Evolutionary conservation across 2,113 vertebrate species (phyloP).

Genomic region (Phodopus roborovskii): DNA sequence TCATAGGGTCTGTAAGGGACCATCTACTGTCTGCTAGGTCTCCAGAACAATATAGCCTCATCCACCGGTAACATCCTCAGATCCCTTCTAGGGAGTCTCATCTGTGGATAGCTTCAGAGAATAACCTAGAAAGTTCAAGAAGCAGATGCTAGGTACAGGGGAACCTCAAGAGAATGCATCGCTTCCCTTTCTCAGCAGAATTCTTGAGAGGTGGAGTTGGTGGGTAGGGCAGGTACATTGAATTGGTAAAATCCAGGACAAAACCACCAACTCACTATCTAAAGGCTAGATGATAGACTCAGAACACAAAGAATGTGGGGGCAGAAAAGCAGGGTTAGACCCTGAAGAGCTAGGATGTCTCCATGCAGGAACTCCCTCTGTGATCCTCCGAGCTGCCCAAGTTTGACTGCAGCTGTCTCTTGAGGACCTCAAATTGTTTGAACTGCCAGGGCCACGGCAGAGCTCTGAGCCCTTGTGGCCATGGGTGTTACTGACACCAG

Average conservation of each 20-base stretch:
- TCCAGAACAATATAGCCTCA: accelerated
- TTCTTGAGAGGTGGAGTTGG: not conserved
- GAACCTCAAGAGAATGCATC: accelerated
- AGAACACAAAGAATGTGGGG: not conserved
- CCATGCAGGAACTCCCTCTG: not conserved
- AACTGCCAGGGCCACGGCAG: accelerated
- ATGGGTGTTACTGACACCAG: accelerated
- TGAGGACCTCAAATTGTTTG: accelerated
- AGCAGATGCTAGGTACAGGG: not conserved
- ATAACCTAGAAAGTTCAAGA: not conserved
- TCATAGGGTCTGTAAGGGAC: accelerated
- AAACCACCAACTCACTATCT: not conserved
- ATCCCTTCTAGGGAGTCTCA: not conserved
- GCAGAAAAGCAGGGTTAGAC: not conserved
- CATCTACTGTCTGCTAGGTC: accelerated
- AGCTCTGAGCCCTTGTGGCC: not conserved
- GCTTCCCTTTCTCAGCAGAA: not conserved
- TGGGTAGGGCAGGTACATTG: not conserved
- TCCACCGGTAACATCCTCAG: accelerated
- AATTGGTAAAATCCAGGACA: not conserved
- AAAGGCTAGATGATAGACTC: not conserved
- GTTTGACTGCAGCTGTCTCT: accelerated
- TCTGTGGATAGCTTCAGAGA: not conserved
- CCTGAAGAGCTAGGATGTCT: accelerated
- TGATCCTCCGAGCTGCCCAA: not conserved